A percentile compares a stretch with the other conserved stretches of the same genome.
Conservation (phyloP, 2,888 invertebrate genomes). For the Diplazon laetatorius region DNA sequence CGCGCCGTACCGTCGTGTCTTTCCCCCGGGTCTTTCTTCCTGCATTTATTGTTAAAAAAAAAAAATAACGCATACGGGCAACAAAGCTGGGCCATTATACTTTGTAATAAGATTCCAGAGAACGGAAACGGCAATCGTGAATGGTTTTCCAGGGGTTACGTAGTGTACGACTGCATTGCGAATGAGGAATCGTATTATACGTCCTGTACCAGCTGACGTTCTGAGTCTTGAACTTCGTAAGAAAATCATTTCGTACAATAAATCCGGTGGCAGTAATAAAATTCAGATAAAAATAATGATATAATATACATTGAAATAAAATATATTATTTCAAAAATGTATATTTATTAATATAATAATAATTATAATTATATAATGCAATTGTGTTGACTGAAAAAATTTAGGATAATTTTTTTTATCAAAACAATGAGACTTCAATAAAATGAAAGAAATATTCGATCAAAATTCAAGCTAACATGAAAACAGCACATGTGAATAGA, state of each 20-base stretch:
- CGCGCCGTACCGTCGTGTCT: conserved; percentile 27
- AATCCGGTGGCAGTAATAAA: neutral
- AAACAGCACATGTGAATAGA: too few relatives aligned
- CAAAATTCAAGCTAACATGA: too few relatives aligned
- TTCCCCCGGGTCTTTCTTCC: conserved; percentile 56
- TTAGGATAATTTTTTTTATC: too few relatives aligned
- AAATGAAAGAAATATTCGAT: too few relatives aligned
- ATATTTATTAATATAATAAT: too few relatives aligned
- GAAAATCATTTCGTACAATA: neutral
- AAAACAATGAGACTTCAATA: too few relatives aligned
- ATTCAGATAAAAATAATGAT: too few relatives aligned
- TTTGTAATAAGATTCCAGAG: conserved; percentile 52
- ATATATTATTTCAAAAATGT: too few relatives aligned
- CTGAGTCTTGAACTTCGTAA: conserved; percentile 5
- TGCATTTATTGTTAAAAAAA: conserved; percentile 54
- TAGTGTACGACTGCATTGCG: conserved; percentile 36
- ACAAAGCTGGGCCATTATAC: conserved; percentile 49
- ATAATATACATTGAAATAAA: too few relatives aligned
- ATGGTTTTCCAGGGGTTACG: conserved; percentile 57
- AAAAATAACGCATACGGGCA: conserved; percentile 46
- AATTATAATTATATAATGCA: too few relatives aligned
- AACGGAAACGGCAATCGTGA: conserved; percentile 37
- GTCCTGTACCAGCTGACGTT: conserved; percentile 39
- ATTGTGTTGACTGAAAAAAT: too few relatives aligned
- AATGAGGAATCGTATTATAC: conserved; percentile 55